These are phyloP conservation scores for Paralvinella palmiformis DNA, from an alignment of 1,140 invertebrate species.

Conservation along the genomic window DNA sequence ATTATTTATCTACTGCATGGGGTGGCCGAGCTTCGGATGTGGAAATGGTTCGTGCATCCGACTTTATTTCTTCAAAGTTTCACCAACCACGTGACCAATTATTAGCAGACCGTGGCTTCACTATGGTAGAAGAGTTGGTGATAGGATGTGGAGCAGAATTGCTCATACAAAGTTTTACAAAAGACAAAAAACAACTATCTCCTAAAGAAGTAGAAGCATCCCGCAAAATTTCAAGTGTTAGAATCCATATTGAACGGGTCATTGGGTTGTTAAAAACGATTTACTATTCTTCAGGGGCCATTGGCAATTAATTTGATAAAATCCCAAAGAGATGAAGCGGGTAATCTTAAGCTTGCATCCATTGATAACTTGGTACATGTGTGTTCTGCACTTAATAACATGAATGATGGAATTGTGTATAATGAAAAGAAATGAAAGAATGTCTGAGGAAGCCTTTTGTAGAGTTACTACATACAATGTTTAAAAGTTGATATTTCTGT, in stretches of 20 bases:
- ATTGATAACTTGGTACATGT: no score
- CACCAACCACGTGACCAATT: no score
- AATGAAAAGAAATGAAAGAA: no score
- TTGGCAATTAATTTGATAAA: neutral
- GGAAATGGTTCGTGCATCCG: constrained; percentile 17
- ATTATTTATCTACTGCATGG: constrained; percentile 23
- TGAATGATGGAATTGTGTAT: no score
- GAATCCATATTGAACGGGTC: constrained; percentile 24
- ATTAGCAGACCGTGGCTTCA: constrained; percentile 24
- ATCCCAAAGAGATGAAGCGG: no score
- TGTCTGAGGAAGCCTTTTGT: no score
- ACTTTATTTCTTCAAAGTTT: constrained; percentile 16
- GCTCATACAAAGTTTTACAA: constrained; percentile 24
- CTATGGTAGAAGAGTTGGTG: constrained; percentile 21
- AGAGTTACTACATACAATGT: no score
- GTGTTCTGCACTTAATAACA: no score
- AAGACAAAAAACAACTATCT: constrained; percentile 26
- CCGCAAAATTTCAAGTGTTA: constrained; percentile 15
- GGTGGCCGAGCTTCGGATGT: constrained; percentile 26
- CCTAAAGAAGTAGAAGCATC: constrained; percentile 22
- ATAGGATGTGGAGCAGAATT: constrained; percentile 20
- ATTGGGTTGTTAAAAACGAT: constrained; percentile 20
- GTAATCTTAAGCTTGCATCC: no score
- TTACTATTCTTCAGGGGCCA: constrained; percentile 1
- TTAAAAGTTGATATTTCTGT: no score